Evolutionary conservation across 1,140 invertebrate species (phyloP).

Genomic region (Platorchestia sp.): DNA sequence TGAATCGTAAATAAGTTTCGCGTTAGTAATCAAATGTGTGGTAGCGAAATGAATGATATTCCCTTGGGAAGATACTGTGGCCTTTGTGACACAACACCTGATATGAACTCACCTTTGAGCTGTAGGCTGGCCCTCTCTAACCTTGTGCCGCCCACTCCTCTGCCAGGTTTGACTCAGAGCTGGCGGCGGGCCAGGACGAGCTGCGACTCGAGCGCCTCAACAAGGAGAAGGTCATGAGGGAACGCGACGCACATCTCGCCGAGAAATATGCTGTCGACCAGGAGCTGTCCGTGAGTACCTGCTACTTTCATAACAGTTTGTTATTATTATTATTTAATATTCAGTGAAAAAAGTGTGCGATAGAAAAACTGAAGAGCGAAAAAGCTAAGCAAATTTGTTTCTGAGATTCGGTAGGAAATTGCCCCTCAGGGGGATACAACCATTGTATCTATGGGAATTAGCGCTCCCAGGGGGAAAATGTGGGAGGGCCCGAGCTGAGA

Average conservation of each 20-base stretch:
- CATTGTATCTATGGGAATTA: too few relatives aligned
- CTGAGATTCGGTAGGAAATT: too few relatives aligned
- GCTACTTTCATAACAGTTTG: neutral
- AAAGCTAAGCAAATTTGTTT: too few relatives aligned
- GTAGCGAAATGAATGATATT: neutral
- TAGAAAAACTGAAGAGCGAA: too few relatives aligned
- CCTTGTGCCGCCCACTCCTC: too few relatives aligned
- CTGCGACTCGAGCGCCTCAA: slow-evolving; percentile 82
- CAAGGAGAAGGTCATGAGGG: slow-evolving; percentile 84
- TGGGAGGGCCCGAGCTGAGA: too few relatives aligned
- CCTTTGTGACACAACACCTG: neutral
- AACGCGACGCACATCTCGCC: slow-evolving; percentile 84
- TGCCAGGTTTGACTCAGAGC: slow-evolving; percentile 86
- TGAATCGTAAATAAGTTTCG: too few relatives aligned
- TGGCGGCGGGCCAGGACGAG: slow-evolving; percentile 86
- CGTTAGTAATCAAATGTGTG: too few relatives aligned
- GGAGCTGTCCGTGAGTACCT: slow-evolving; percentile 81
- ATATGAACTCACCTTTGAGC: neutral
- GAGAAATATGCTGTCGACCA: slow-evolving; percentile 91
- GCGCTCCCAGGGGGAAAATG: too few relatives aligned
- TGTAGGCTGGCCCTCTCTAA: neutral
- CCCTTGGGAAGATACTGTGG: neutral
- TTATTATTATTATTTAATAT: neutral
- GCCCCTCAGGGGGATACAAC: too few relatives aligned
- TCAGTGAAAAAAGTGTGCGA: neutral